These are phyloP conservation scores for Pseudorhiza aurosa DNA, from an alignment of 30 jellyfish, hydroid and myxozoan genomes.

Conservation along the genomic window DNA sequence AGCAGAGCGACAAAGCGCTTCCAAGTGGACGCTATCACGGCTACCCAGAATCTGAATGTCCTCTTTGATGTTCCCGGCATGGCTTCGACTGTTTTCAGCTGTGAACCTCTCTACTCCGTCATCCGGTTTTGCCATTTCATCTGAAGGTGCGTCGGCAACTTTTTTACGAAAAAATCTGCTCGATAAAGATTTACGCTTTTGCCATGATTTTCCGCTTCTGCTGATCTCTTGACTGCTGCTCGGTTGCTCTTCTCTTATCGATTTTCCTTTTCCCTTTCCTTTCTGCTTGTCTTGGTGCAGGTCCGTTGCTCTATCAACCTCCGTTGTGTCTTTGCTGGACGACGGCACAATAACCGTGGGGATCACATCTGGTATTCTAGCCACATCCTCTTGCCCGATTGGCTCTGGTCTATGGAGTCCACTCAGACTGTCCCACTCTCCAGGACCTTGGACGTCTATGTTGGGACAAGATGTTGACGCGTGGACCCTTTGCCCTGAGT, in stretches of 20 bases:
- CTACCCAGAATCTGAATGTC: neutral
- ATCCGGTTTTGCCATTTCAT: too few relatives aligned
- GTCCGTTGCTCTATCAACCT: too few relatives aligned
- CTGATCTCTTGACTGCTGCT: too few relatives aligned
- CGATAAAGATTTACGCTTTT: neutral
- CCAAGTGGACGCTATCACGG: neutral
- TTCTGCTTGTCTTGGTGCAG: neutral
- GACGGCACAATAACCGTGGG: conserved; percentile 6
- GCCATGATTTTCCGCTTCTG: too few relatives aligned
- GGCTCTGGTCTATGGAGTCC: conserved; percentile 40
- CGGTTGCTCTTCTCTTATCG: too few relatives aligned
- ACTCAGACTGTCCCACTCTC: neutral
- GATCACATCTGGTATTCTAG: neutral
- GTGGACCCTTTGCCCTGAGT: neutral
- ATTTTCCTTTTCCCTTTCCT: neutral
- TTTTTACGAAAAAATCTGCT: neutral
- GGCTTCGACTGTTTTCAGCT: too few relatives aligned
- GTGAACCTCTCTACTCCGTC: too few relatives aligned
- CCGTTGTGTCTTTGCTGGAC: neutral
- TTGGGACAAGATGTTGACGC: neutral
- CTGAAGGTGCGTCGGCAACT: neutral
- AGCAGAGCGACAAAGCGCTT: neutral
- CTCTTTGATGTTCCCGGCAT: too few relatives aligned
- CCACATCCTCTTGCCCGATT: conserved; percentile 29
- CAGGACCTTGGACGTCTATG: neutral